Base-by-base conservation (phyloP, 2,113 vertebrate genomes). In the Sylvilagus bachmani region DNA sequence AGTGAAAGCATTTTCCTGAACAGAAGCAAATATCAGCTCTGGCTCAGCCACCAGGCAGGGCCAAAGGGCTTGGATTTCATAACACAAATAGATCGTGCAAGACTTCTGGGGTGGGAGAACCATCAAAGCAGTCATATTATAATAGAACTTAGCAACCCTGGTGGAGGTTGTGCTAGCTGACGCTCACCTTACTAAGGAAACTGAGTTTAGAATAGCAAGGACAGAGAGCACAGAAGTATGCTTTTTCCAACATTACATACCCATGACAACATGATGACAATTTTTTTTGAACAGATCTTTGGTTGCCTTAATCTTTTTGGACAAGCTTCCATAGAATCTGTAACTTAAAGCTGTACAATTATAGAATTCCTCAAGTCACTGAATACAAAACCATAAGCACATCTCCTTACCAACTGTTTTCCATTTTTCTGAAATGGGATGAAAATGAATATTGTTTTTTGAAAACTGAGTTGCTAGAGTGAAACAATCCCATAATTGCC, bases 1-100 rank as follows among this genome's bases (percentile, higher is more conserved):
- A 93, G 79, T n/a, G 67, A 53, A 79, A 77, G 10, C 3, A 82
- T 91, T 86, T 93, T 95, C 79, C 91, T 83, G 31, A 95, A 89
- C 36, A 86, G 92, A 93, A 94, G 81, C 88, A 97, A 96, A 94
- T 96, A 94, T 86, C 85, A 96, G 62, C 33, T 74, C 67, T 94
- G 81, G 81, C 49, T 85, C 44, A 92, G 51, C 73, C 62, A 85
- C 73, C 25, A 89, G 80, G 80, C 62, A 75, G 0, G 91, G n/a
- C 21, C 49, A 67, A 86, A 92, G 0, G 10, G 33, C 85, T 82
- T 95, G 80, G 83, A 91, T 93, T 95, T 79, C 44, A 44, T 29
- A 73, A 44, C 66, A 95, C 55, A 55, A 86, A 53, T 51, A 87
- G 86, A 71, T 62, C 36, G 91, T 13, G 10, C 25, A 95, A 95